These are phyloP conservation scores for Hippoglossus hippoglossus DNA, from an alignment of 2,797 vertebrate genomes.

Conservation along the genomic window DNA sequence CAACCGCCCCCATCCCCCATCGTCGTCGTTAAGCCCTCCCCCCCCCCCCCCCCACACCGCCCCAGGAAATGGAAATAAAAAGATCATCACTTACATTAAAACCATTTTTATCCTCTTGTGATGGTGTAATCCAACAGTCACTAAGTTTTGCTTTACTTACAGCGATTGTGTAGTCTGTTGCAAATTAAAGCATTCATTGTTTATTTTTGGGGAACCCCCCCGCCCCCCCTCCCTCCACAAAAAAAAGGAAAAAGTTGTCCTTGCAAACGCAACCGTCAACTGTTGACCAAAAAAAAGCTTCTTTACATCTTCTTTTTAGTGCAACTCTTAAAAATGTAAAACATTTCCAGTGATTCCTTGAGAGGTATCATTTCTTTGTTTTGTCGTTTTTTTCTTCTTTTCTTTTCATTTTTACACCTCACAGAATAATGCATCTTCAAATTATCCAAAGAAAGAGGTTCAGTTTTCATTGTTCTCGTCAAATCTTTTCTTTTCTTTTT, in stretches of 20 bases:
- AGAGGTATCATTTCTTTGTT: slow-evolving; percentile 82
- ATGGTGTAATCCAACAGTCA: slow-evolving; percentile 87
- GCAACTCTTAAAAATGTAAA: slow-evolving; percentile 87
- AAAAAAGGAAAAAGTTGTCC: slow-evolving; percentile 72
- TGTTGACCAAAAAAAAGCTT: slow-evolving; percentile 78
- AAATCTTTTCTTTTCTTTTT: slow-evolving; percentile 53
- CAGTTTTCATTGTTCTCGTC: slow-evolving; percentile 74
- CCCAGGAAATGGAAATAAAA: slow-evolving; percentile 75
- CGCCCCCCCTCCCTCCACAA: no score
- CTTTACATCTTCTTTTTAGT: slow-evolving; percentile 88
- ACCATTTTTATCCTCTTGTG: slow-evolving; percentile 86
- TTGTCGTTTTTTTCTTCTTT: slow-evolving; percentile 48
- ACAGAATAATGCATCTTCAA: slow-evolving; percentile 73
- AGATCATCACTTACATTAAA: slow-evolving; percentile 89
- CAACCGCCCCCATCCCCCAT: slow-evolving; percentile 49
- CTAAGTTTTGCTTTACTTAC: slow-evolving; percentile 87
- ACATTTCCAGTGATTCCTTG: slow-evolving; percentile 85
- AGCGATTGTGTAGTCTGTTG: slow-evolving; percentile 88
- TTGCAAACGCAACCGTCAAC: slow-evolving; percentile 79
- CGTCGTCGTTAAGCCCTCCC: slow-evolving; percentile 37
- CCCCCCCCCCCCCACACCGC: slow-evolving; percentile 39
- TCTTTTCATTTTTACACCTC: slow-evolving; percentile 74
- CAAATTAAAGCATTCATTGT: slow-evolving; percentile 88
- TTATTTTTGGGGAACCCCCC: slow-evolving; percentile 60
- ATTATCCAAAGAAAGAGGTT: slow-evolving; percentile 82